phyloP scores from a whole-genome alignment of 2,888 invertebrate species.

The Embidobia sp. region DNA sequence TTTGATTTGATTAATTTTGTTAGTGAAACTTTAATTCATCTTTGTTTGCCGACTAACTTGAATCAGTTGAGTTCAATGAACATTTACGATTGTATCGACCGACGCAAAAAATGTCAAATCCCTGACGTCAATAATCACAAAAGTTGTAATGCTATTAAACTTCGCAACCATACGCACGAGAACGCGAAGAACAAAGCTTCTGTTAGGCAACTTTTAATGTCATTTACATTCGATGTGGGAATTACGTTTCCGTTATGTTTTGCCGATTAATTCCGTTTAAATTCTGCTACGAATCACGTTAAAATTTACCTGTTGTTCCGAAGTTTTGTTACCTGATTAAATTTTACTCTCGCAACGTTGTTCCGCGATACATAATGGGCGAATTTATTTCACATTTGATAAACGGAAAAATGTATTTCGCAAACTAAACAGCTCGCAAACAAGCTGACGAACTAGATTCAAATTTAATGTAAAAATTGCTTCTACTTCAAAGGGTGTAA shows the following conservation, averaged over 20 bases:
- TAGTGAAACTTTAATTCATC: too few relatives aligned
- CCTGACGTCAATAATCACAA: slow-evolving; percentile 18
- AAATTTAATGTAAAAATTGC: too few relatives aligned
- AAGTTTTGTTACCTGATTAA: slow-evolving; percentile 19
- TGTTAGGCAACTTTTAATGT: slow-evolving; percentile 27
- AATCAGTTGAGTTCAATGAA: too few relatives aligned
- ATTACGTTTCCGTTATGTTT: slow-evolving; percentile 23
- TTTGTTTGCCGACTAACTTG: too few relatives aligned
- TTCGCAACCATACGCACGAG: slow-evolving; percentile 21
- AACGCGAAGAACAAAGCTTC: slow-evolving; percentile 15
- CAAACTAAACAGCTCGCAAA: too few relatives aligned
- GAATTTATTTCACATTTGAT: too few relatives aligned
- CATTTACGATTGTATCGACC: too few relatives aligned
- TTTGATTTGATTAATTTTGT: too few relatives aligned
- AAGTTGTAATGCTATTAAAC: slow-evolving; percentile 48
- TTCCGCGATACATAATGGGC: too few relatives aligned
- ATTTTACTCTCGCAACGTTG: slow-evolving; percentile 22
- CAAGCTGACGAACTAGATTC: too few relatives aligned
- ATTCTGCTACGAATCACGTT: slow-evolving; percentile 16
- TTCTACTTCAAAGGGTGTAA: too few relatives aligned
- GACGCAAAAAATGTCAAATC: not conserved
- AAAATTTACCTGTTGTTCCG: slow-evolving; percentile 3
- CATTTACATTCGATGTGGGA: slow-evolving; percentile 37
- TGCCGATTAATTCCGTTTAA: slow-evolving; percentile 21
- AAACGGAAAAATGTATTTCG: too few relatives aligned